Evolutionary conservation across 2,797 vertebrate genomes (phyloP).

Genomic region (Brachyrhaphis roseni): DNA sequence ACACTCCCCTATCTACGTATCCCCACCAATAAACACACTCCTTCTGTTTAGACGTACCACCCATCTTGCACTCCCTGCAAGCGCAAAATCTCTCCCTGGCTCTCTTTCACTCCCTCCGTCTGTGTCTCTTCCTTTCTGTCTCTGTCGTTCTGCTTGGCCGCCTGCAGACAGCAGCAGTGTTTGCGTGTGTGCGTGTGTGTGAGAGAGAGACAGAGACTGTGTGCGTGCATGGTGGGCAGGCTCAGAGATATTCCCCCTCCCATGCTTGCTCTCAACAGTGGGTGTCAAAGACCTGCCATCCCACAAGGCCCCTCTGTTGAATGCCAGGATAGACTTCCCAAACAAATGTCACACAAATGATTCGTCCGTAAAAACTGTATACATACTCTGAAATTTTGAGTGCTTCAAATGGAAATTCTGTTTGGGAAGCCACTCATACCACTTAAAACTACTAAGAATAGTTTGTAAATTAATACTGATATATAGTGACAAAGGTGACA

Average conservation of each 20-base stretch:
- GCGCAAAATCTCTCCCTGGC: slow-evolving; percentile 51
- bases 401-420: slow-evolving; percentile 5
- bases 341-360: slow-evolving; percentile 38
- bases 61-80: slow-evolving; percentile 51
- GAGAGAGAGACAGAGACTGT: background rate
- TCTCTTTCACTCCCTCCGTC: slow-evolving; percentile 45
- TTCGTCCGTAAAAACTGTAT: slow-evolving; percentile 17
- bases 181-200: slow-evolving; percentile 65
- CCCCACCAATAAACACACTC: slow-evolving; percentile 36
- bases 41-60: slow-evolving; percentile 33
- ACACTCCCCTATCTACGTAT: slow-evolving; percentile 21
- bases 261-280: slow-evolving; percentile 66
- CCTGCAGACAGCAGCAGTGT: slow-evolving; percentile 75
- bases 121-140: slow-evolving; percentile 37
- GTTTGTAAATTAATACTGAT: slow-evolving; percentile 12
- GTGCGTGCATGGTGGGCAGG: slow-evolving; percentile 70
- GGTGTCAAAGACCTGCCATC: slow-evolving; percentile 79
- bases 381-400: slow-evolving; percentile 10
- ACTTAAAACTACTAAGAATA: slow-evolving; percentile 7
- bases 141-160: slow-evolving; percentile 70
- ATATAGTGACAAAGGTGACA: slow-evolving; percentile 1
- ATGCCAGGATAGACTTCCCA: slow-evolving; percentile 52
- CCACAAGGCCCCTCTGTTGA: slow-evolving; percentile 71
- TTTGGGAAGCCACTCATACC: background rate
- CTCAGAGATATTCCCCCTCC: slow-evolving; percentile 73